Evolutionary conservation across 2,888 invertebrate genomes (phyloP).

Genomic region (Pachliopta kotzebuea): DNA sequence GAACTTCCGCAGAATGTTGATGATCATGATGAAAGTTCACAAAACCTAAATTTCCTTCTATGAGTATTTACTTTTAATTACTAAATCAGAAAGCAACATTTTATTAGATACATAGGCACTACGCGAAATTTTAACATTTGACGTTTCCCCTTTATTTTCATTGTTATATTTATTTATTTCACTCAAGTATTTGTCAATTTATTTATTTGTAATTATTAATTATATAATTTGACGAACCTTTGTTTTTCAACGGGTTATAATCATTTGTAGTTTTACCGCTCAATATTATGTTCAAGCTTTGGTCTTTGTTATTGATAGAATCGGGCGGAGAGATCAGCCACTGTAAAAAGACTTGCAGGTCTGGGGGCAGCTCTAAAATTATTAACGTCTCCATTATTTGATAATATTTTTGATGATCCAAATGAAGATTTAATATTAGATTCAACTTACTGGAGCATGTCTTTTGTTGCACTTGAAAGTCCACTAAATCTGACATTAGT

Average conservation of each 20-base stretch:
- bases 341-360: conserved; percentile 54
- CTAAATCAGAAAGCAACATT: too few species aligned
- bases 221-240: conserved; percentile 4
- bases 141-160: too few species aligned
- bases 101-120: not conserved
- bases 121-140: too few species aligned
- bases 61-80: too few species aligned
- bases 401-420: too few species aligned
- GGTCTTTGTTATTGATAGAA: conserved; percentile 22
- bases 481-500: conserved; percentile 61
- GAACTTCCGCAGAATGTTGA: too few species aligned
- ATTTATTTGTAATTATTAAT: too few species aligned
- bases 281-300: conserved; percentile 7
- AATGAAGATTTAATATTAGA: not conserved
- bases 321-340: conserved; percentile 51
- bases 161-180: too few species aligned
- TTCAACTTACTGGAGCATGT: conserved; percentile 57
- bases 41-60: too few species aligned
- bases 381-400: not conserved
- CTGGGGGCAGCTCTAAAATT: conserved; percentile 53
- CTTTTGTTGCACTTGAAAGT: conserved; percentile 63
- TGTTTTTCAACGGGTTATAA: conserved; percentile 1
- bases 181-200: too few species aligned
- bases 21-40: too few species aligned
- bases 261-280: not conserved